Base-by-base conservation (phyloP, 2,888 invertebrate genomes). In the Lacanobia wlatinum region DNA sequence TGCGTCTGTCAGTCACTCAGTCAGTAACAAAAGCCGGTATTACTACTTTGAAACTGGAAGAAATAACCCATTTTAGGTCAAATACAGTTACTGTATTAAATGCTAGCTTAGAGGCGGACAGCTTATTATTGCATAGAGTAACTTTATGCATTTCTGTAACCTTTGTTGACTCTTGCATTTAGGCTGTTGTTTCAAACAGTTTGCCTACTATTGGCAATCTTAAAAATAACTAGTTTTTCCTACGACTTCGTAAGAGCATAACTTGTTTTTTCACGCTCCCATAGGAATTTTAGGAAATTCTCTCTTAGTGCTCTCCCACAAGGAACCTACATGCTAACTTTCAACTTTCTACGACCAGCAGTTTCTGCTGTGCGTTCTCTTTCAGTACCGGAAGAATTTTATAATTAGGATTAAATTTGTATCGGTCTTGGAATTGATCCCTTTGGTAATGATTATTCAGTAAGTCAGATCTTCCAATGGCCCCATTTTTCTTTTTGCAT, bases 71-170 rank as follows among this genome's bases (percentile, higher is more conserved):
- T 62, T 43, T 28, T 34, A 7, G 46, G 12, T 59, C 38, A 40
- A 23, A 21, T 23, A 9, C 21, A 28, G 3, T 14, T 53, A 2
- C 14, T 23, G 1, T 34, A 34, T 1, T 48, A 58, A 50, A 48
- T 64, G 50, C 53, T 34, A 28, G 52, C n/a, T 60, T 16, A 66
- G 23, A 34, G 34, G 40, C 50, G 40, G 34, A 61, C 53, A 60
- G 59, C 14, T 46, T 63, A 58, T n/a, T n/a, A 52, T 38, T 43
- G n/a, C 23, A 9, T 18, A 40, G 14, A 50, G 28, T 53, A 8
- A 64, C 16, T 48, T 48, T 74, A 73, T 60, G 50, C 38, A 38
- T 38, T 16, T 59, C 0, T 23, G 16, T 1, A 52, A 23, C 38
- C 38, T 28, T 60, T 64, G 21, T 9, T 58, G 10, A 7, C 48